Base-by-base conservation (phyloP, 2,888 invertebrate genomes). In the Microchrysa polita region DNA sequence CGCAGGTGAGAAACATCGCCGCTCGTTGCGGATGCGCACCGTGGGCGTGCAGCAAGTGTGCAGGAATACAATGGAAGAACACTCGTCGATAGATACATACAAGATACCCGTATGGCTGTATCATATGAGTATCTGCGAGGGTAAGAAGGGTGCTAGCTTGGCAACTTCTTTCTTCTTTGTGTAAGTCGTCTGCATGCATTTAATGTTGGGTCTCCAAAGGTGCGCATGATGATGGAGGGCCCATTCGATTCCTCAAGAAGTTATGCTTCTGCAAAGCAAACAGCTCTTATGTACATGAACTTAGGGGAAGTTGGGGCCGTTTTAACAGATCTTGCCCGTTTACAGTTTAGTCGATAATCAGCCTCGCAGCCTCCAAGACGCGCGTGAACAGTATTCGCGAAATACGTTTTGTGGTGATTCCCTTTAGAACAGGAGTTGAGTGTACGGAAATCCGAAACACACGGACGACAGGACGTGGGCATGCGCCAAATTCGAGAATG, bases 301-400 rank as follows among this genome's bases (percentile, higher is more conserved):
- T 27, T 22, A 69, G 69, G 69, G 55, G 69, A 69, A 69, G 14
- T 22, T 65, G 55, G 42, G 40, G 69, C 18, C 53, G 27, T n/a
- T 14, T 23, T 16, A 67, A 5, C 34, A 55, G 18, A 23, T 22
- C 40, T 22, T 16, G 7, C 69, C 42, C 67, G 52, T 42, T 42
- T 57, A 57, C 55, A 18, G 69, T 69, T 69, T 69, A 69, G 69
- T 69, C 69, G 69, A 69, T 69, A 69, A 67, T 23, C 57, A 18
- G 34, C 4, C 57, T 57, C 55, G 55, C 69, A 69, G 55, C 69
- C 20, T 69, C 55, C 40, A 55, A 55, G 69, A 20, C 69, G 69
- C 57, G 65, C 14, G 9, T 34, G 18, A 44, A 44, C 34, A 16
- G 34, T 12, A 23, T 2, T 53, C 9, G 20, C 55, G 34, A 10